Base-by-base conservation (phyloP, 2,888 invertebrate species). In the Zelleria hepariella region DNA sequence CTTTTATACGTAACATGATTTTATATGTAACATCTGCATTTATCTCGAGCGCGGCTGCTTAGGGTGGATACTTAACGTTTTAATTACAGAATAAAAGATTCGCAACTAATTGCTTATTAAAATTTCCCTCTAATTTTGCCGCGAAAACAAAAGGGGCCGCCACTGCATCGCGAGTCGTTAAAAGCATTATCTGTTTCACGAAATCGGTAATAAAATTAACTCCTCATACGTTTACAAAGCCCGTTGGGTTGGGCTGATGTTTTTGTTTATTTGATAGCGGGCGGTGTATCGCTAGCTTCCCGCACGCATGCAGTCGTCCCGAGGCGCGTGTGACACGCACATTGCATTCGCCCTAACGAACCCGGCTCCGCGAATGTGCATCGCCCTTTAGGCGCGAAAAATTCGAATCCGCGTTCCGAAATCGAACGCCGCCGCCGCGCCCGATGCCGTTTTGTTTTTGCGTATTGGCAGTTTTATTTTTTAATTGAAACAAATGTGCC, bases 241-340 rank as follows among this genome's bases (percentile, higher is more conserved):
- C 42, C 24, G 56, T 56, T 21, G 48, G 57, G 23, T 15, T 21
- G 47, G 48, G 65, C 20, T 76, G 77, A 71, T 78, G 75, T 84
- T 86, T 85, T 85, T 85, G 85, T 87, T 86, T 85, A 79, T 84
- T 86, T 82, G 85, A 84, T 82, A 84, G 81, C 80, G 65, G 68
- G 61, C 74, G 76, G 73, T 83, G 83, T 84, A 84, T 77, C 78
- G 80, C 78, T 79, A 78, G 78, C 73, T 64, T 73, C 68, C 61
- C 70, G 77, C 78, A 78, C 82, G 80, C 83, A 79, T 73, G 75
- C 86, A 83, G 84, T 85, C 73, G 78, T 67, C 68, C 68, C 75
- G 75, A 77, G 75, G 81, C 82, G 80, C 84, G 81, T 81, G 82
- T 80, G 77, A 75, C 83, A 80, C 77, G 79, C 78, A 79, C 78